phyloP scores from a whole-genome alignment of 2,888 invertebrate species.

The Bellardia bayeri region DNA sequence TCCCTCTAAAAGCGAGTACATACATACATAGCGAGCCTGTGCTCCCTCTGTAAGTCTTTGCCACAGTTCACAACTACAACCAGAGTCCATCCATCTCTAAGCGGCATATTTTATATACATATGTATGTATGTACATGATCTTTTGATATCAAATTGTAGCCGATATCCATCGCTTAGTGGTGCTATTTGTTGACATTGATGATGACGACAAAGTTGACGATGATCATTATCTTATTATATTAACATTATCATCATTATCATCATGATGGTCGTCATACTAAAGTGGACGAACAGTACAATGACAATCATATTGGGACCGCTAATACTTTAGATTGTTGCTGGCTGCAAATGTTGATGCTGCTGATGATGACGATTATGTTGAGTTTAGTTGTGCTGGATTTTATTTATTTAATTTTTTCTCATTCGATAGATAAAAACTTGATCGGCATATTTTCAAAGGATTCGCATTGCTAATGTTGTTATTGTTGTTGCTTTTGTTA shows the following conservation, averaged over 20 bases:
- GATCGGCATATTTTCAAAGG: constrained; percentile 72
- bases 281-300: constrained; percentile 41
- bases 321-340: constrained; percentile 54
- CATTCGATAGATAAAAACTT: constrained; percentile 78
- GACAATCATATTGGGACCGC: constrained; percentile 62
- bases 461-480: constrained; percentile 65
- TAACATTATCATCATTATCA: constrained; percentile 28
- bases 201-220: constrained; percentile 69
- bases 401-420: constrained; percentile 39
- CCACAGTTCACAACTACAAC: constrained; percentile 18
- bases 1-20: constrained; percentile 43
- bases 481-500: constrained; percentile 46
- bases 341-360: constrained; percentile 12
- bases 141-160: constrained; percentile 72
- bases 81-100: constrained; percentile 58
- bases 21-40: background rate
- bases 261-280: constrained; percentile 31
- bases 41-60: constrained; percentile 43
- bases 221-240: constrained; percentile 39
- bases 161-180: constrained; percentile 72
- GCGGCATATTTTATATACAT: constrained; percentile 68
- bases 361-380: constrained; percentile 66
- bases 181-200: constrained; percentile 74
- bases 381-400: constrained; percentile 53
- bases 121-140: constrained; percentile 53